phyloP scores from a whole-genome alignment of 2,797 vertebrate genomes.

The Erethizon dorsatum region DNA sequence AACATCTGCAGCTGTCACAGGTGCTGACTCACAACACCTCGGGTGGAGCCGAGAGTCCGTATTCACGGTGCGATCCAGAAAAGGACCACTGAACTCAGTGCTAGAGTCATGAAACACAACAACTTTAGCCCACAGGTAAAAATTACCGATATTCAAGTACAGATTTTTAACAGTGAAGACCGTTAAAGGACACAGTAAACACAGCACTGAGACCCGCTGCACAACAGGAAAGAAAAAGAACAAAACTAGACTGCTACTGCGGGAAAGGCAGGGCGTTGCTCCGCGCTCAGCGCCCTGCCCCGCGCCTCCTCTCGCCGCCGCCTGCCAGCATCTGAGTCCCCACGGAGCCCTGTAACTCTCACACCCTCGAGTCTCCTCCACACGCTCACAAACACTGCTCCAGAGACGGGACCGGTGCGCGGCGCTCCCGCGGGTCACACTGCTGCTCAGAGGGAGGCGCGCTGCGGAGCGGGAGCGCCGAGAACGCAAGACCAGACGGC shows the following conservation, averaged over 20 bases:
- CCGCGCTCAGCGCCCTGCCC: neutral
- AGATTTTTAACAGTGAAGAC: constrained; percentile 68
- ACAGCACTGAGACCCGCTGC: constrained; percentile 50
- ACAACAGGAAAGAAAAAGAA: constrained; percentile 47
- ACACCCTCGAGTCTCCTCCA: neutral
- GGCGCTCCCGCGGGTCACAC: neutral
- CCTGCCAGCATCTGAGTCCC: neutral
- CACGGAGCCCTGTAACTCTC: neutral
- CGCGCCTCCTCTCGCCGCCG: neutral
- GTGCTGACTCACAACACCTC: neutral
- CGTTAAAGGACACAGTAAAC: constrained; percentile 69
- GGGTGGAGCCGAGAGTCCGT: neutral
- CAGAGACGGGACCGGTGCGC: neutral
- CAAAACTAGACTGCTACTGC: constrained; percentile 73
- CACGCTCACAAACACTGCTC: constrained; percentile 30
- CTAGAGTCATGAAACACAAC: neutral
- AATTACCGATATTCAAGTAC: constrained; percentile 32
- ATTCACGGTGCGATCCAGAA: neutral
- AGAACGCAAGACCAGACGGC: constrained; percentile 26
- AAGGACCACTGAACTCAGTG: neutral
- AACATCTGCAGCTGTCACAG: neutral
- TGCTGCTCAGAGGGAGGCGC: constrained; percentile 7
- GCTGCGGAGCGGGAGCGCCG: neutral
- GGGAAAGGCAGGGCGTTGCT: constrained; percentile 67
- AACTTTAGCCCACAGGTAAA: constrained; percentile 26